Evolutionary conservation across 2,888 invertebrate genomes (phyloP).

Genomic region (Tricholauxania praeusta): DNA sequence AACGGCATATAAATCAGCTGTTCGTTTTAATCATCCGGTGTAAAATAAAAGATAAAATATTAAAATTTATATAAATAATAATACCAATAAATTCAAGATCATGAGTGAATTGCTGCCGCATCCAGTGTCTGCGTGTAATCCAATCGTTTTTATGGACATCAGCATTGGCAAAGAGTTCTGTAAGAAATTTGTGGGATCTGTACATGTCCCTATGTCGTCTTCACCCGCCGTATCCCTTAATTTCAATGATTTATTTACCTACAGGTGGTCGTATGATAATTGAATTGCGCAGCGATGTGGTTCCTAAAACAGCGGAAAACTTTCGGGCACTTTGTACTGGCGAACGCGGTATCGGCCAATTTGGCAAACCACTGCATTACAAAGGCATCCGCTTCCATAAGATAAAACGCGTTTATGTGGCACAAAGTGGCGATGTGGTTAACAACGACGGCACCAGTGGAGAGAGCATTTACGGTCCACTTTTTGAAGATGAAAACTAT

Average conservation of each 20-base stretch:
- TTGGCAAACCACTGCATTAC: constrained; percentile 83
- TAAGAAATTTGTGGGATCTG: constrained; percentile 58
- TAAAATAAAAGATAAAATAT: no score
- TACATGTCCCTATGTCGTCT: no score
- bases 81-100: not conserved
- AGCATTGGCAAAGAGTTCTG: constrained; percentile 77
- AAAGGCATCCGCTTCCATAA: constrained; percentile 86
- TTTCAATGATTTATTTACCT: constrained; percentile 14
- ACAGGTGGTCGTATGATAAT: constrained; percentile 87
- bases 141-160: constrained; percentile 80
- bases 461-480: constrained; percentile 92
- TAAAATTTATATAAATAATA: no score
- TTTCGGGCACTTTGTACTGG: constrained; percentile 93
- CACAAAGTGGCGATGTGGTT: constrained; percentile 85
- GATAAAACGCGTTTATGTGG: constrained; percentile 89
- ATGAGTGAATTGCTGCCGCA: constrained; percentile 46
- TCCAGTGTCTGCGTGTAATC: constrained; percentile 68
- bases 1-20: no score
- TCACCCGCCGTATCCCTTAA: not conserved
- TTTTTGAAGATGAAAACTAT: constrained; percentile 93
- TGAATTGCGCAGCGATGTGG: constrained; percentile 85
- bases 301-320: constrained; percentile 91
- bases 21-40: no score
- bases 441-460: constrained; percentile 88
- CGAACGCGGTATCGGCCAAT: constrained; percentile 80